Evolutionary conservation across 2,797 vertebrate species (phyloP).

Genomic region (Chelon labrosus): DNA sequence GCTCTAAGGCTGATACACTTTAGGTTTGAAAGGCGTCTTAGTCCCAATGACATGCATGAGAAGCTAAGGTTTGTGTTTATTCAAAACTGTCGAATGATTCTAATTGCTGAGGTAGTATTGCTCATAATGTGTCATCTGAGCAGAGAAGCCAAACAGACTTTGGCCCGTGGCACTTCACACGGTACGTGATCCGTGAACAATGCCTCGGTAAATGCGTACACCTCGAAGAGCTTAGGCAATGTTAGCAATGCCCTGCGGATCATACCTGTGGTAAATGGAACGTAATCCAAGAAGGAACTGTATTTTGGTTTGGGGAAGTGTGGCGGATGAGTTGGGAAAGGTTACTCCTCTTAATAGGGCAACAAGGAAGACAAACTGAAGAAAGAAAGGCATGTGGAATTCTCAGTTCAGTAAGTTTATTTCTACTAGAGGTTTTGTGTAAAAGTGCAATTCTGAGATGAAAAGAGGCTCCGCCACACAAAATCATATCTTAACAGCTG

Average conservation of each 20-base stretch:
- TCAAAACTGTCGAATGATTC: slow-evolving; percentile 15
- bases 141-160: slow-evolving; percentile 27
- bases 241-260: slow-evolving; percentile 30
- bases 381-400: slow-evolving; percentile 20
- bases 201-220: slow-evolving; percentile 55
- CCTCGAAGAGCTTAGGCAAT: slow-evolving; percentile 42
- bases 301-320: neutral
- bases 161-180: slow-evolving; percentile 44
- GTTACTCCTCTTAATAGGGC: slow-evolving; percentile 14
- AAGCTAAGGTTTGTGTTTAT: neutral
- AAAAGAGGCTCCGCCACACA: slow-evolving; percentile 42
- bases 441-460: slow-evolving; percentile 44
- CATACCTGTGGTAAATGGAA: slow-evolving; percentile 41
- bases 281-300: slow-evolving; percentile 34
- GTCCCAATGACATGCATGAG: neutral
- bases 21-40: neutral
- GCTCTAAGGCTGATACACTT: neutral
- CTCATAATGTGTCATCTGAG: slow-evolving; percentile 30
- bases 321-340: no score
- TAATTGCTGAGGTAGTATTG: neutral
- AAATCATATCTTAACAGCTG: slow-evolving; percentile 61
- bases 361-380: slow-evolving; percentile 6
- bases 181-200: slow-evolving; percentile 58
- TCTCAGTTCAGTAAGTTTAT: slow-evolving; percentile 27
- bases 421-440: slow-evolving; percentile 10